Percentiles rank a stretch among this genome's conserved stretches.
These are phyloP conservation scores for Heliothis peltigera DNA, from an alignment of 2,888 invertebrate genomes.

Conservation along the genomic window DNA sequence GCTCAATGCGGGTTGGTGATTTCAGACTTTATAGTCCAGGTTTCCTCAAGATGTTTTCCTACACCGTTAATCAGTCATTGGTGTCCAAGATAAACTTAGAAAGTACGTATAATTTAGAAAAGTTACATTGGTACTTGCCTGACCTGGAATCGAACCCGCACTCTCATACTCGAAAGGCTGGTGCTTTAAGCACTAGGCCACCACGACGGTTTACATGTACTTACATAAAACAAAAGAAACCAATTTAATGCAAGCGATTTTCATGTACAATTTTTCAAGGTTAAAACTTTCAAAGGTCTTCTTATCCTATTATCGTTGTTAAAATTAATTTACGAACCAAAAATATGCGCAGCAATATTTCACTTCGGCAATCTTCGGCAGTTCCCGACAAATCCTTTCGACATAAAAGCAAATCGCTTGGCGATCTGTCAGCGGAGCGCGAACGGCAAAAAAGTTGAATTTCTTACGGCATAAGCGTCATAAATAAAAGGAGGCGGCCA, in stretches of 20 bases:
- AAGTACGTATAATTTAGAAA: too few species aligned
- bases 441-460: conserved; percentile 72
- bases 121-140: too few species aligned
- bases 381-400: conserved; percentile 39
- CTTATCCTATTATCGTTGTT: neutral
- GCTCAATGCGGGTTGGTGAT: too few species aligned
- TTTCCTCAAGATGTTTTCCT: too few species aligned
- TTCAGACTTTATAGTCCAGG: too few species aligned
- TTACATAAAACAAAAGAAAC: neutral
- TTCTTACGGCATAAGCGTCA: conserved; percentile 77
- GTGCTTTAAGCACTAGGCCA: too few species aligned
- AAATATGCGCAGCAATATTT: conserved; percentile 33
- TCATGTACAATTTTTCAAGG: neutral
- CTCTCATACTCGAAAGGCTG: too few species aligned
- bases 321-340: conserved; percentile 37
- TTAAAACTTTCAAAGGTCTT: neutral
- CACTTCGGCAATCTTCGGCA: conserved; percentile 40
- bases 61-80: too few species aligned
- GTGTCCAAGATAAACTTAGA: too few species aligned
- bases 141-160: too few species aligned
- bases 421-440: conserved; percentile 62
- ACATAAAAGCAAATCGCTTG: conserved; percentile 60
- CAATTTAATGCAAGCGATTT: neutral
- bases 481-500: conserved; percentile 78
- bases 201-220: too few species aligned